Evolutionary conservation across 2,888 invertebrate species (phyloP), one percentile per base, ranked within the genome.

Genomic region (Scaptomyza tumidula): DNA sequence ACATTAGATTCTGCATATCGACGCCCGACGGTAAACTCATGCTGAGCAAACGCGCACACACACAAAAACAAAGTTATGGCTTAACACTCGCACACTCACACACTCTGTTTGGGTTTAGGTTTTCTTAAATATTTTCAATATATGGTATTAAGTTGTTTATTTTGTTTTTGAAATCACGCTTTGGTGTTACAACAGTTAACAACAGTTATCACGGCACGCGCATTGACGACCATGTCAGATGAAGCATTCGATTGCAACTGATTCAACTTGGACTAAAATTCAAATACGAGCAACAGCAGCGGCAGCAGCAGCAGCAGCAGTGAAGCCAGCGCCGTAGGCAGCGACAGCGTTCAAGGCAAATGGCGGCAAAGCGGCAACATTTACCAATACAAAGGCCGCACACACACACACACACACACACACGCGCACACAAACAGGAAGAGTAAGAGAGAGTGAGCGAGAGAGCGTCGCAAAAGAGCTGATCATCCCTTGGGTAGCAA

Each of bases 11-110:
- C 68, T 96, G 95, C 92, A 97, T 96, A 93, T 97, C 97, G 80
- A 97, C 96, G 80, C 97, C 96, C 92, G 95, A 95, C 81, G 96
- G 96, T 78, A 97, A 93, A 91, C 96, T 96, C 97, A 97, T 97
- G 89, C 91, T 94, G 37, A 45, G 35, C 31, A 24, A 44, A 39
- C n/a, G n/a, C n/a, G n/a, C 37, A n/a, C 37, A 45, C 31, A 19
- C 48, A 33, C 31, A 46, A 41, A 39, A 14, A 14, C 14, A 39
- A 39, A 14, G 3, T 9, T 19, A 19, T 19, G 16, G 1, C 5
- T 9, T 3, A 41, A 39, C 74, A 39, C 53, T 19, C 61, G 27
- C 46, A 19, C 46, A 31, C 49, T 55, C 35, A 45, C 44, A 35
- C 53, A 29, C 58, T 52, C 52, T 52, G 39, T 13, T 13, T 10